Evolutionary conservation across 2,797 vertebrate genomes (phyloP).

Genomic region (Moxostoma hubbsi): DNA sequence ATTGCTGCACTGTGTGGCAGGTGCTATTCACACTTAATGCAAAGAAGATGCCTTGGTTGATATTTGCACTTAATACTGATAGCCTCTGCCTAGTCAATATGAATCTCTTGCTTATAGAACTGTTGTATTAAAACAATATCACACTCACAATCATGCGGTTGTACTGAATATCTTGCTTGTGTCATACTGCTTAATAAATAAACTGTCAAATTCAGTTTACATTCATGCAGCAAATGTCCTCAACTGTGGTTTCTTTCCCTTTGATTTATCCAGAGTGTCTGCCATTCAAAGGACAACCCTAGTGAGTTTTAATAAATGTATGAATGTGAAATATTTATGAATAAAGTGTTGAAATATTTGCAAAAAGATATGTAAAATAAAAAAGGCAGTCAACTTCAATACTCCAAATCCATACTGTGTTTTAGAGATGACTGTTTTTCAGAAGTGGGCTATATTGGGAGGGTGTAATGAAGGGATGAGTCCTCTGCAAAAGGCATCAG

Average conservation of each 20-base stretch:
- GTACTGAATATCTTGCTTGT: no score
- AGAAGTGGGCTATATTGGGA: conserved; percentile 29
- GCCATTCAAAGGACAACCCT: background rate
- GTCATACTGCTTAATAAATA: background rate
- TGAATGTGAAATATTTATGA: conserved; percentile 2
- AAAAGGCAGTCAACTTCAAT: conserved; percentile 17
- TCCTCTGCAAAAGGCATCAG: conserved; percentile 32
- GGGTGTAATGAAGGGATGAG: conserved; percentile 18
- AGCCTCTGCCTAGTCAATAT: no score
- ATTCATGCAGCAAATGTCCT: background rate
- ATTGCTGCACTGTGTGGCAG: no score
- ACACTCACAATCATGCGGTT: no score
- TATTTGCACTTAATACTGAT: no score
- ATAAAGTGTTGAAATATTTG: background rate
- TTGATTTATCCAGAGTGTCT: background rate
- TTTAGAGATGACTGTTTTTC: conserved; percentile 33
- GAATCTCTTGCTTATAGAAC: no score
- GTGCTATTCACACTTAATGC: no score
- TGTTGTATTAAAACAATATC: no score
- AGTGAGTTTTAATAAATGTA: background rate
- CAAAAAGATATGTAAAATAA: conserved; percentile 20
- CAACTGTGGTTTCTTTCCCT: background rate
- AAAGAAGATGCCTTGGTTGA: no score
- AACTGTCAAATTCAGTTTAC: background rate
- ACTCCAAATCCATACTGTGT: conserved; percentile 31